A percentile compares a stretch with the other conserved stretches of the same genome.
Evolutionary conservation across 2,113 vertebrate genomes (phyloP).

Genomic region (Vulpes lagopus): DNA sequence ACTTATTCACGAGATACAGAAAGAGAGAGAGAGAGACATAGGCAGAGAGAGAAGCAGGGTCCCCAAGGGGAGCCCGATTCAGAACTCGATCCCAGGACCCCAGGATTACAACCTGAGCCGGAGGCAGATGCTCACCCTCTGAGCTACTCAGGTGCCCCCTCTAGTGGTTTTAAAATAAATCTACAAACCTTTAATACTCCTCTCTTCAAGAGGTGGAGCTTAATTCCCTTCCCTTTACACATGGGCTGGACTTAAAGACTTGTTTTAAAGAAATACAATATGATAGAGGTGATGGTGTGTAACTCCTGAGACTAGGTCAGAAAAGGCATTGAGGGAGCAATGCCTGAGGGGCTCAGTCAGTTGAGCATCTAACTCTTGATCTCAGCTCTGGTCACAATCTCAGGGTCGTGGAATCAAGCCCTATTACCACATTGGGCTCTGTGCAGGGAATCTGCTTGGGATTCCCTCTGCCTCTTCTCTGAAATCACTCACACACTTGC

Average conservation of each 20-base stretch:
- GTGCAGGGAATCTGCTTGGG: neutral
- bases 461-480: neutral
- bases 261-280: slow-evolving; percentile 37
- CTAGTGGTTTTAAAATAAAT: slow-evolving; percentile 42
- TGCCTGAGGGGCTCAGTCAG: neutral
- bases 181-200: neutral
- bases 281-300: neutral
- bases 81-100: neutral
- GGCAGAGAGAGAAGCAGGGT: neutral
- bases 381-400: neutral
- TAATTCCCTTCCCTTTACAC: neutral
- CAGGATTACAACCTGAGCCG: neutral
- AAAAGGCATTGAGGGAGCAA: neutral
- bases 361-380: neutral
- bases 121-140: neutral
- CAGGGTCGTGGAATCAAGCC: neutral
- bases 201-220: neutral
- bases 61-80: neutral
- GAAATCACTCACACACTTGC: neutral
- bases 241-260: neutral
- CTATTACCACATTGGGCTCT: neutral
- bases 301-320: neutral
- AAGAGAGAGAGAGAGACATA: neutral
- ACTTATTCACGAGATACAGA: neutral
- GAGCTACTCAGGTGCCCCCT: neutral